Evolutionary conservation across 35 echinoderm and acorn worm species (phyloP).

Genomic region (Holothuria glaberrima): DNA sequence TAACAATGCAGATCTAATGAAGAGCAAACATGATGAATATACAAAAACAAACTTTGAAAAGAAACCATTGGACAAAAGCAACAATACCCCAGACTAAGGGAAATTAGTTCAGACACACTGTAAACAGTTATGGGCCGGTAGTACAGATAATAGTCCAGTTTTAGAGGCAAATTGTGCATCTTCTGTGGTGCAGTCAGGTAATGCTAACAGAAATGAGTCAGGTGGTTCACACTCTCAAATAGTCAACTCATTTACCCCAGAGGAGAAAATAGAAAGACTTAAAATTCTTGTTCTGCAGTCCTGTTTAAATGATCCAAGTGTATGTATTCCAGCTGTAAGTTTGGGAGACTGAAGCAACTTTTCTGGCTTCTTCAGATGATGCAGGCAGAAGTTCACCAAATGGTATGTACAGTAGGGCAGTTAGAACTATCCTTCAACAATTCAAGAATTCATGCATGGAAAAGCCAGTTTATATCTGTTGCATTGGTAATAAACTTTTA

Average conservation of each 20-base stretch:
- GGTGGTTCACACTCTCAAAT: not conserved
- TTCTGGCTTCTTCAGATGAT: not conserved
- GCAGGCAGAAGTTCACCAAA: not conserved
- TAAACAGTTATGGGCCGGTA: not conserved
- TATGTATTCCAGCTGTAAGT: not conserved
- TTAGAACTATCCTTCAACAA: not conserved
- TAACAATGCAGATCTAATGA: not conserved
- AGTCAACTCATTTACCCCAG: not conserved
- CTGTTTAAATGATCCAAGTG: not conserved
- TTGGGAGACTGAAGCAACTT: not conserved
- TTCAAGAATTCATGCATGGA: not conserved
- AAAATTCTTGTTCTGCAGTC: not conserved
- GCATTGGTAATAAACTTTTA: not conserved
- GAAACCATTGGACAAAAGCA: not conserved
- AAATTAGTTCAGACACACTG: not conserved
- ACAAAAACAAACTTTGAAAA: not conserved
- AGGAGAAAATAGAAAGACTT: not conserved
- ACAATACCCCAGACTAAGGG: not conserved
- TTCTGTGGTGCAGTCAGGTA: not conserved
- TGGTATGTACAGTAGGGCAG: not conserved
- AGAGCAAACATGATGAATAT: not conserved
- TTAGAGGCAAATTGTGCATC: not conserved
- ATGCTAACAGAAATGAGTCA: not conserved
- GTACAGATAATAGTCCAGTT: not conserved
- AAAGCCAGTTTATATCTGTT: not conserved